Percentiles rank a stretch among this genome's conserved stretches.
Evolutionary conservation across 2,888 invertebrate genomes (phyloP).

Genomic region (Ophonus ardosiacus): DNA sequence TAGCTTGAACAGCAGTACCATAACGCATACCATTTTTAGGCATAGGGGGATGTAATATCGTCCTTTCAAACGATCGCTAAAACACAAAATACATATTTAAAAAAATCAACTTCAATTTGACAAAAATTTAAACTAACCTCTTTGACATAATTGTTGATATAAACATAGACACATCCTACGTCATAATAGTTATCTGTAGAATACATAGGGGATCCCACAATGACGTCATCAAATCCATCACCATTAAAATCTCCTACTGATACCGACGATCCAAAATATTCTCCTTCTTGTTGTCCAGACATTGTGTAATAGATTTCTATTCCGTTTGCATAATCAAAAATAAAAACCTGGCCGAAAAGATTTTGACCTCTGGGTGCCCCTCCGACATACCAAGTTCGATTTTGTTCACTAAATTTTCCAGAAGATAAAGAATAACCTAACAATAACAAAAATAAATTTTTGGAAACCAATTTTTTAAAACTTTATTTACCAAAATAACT

Average conservation of each 20-base stretch:
- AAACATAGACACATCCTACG: conserved; percentile 81
- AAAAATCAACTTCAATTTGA: no score
- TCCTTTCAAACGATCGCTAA: neutral
- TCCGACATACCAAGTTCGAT: conserved; percentile 75
- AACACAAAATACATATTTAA: neutral
- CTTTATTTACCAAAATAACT: conserved; percentile 76
- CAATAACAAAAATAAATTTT: conserved; percentile 57
- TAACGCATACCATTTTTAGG: conserved; percentile 36
- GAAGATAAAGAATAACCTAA: conserved; percentile 78
- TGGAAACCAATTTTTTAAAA: neutral
- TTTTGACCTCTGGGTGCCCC: conserved; percentile 77
- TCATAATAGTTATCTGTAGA: conserved; percentile 74
- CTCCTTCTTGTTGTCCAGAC: conserved; percentile 78
- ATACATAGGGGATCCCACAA: conserved; percentile 82
- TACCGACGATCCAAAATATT: conserved; percentile 82
- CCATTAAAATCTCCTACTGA: conserved; percentile 79
- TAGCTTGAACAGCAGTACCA: conserved; percentile 40
- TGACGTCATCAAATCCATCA: conserved; percentile 80
- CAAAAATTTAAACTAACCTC: conserved; percentile 71
- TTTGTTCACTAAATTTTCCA: conserved; percentile 74
- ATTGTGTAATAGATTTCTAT: conserved; percentile 71
- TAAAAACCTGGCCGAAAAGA: conserved; percentile 64
- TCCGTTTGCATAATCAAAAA: conserved; percentile 65
- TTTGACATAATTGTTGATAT: conserved; percentile 72
- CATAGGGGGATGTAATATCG: neutral